Percentiles rank a stretch among this genome's conserved stretches.
These are phyloP conservation scores for Ceyx melanurus DNA, from an alignment of 2,113 vertebrate genomes.

Conservation along the genomic window DNA sequence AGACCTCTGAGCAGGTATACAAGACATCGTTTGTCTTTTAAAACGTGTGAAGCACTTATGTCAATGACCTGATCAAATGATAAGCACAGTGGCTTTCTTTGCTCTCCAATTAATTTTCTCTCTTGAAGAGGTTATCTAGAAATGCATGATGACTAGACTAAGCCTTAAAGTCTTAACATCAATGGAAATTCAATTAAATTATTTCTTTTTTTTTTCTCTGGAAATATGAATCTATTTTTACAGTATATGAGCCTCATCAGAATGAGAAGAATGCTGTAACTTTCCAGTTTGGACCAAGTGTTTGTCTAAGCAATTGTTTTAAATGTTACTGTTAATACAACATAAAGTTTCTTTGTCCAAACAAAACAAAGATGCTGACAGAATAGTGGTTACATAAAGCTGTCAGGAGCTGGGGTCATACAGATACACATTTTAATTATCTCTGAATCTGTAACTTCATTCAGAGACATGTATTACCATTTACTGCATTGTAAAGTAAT, in stretches of 20 bases:
- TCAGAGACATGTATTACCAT: conserved; percentile 69
- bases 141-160: conserved; percentile 13
- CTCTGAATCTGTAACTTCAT: conserved; percentile 63
- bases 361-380: conserved; percentile 54
- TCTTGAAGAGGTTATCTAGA: conserved; percentile 62
- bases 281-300: conserved; percentile 6
- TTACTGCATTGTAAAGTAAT: conserved; percentile 64
- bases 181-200: conserved; percentile 10
- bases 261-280: background rate
- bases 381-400: background rate
- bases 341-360: conserved; percentile 62
- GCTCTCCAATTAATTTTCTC: conserved; percentile 74
- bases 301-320: conserved; percentile 37
- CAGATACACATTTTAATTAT: conserved; percentile 71
- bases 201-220: background rate
- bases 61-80: conserved; percentile 76
- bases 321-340: conserved; percentile 54
- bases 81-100: conserved; percentile 74
- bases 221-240: background rate
- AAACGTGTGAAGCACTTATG: conserved; percentile 77
- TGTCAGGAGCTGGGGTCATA: conserved; percentile 59
- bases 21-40: conserved; percentile 68
- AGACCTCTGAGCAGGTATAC: conserved; percentile 75
- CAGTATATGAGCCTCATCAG: background rate
- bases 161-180: conserved; percentile 30